A percentile compares a stretch with the other conserved stretches of the same genome.
These are phyloP conservation scores for Sarcophaga rosellei DNA, from an alignment of 2,888 invertebrate species.

Conservation along the genomic window DNA sequence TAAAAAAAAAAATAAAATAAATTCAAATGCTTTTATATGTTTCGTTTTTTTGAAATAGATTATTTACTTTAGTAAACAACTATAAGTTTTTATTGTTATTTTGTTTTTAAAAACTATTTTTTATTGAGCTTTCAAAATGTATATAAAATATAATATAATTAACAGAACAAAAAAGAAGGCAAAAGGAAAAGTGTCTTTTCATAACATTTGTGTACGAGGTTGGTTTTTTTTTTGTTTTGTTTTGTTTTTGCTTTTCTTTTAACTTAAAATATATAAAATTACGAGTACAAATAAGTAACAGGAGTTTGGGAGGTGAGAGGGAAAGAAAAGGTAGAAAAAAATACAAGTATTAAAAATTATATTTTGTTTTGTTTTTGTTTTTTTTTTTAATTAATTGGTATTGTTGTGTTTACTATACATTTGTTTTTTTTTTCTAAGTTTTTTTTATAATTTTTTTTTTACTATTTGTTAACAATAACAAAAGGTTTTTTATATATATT, in stretches of 20 bases:
- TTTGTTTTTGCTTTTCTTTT: slow-evolving; percentile 12
- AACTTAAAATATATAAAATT: slow-evolving; percentile 44
- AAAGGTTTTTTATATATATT: slow-evolving; percentile 38
- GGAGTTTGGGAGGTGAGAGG: slow-evolving; percentile 8
- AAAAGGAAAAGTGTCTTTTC: slow-evolving; percentile 50
- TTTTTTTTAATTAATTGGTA: slow-evolving; percentile 11
- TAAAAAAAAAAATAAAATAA: no score
- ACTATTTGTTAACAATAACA: slow-evolving; percentile 68
- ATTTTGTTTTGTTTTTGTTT: background rate
- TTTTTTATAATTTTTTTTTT: slow-evolving; percentile 32
- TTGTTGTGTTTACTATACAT: slow-evolving; percentile 22
- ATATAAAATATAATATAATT: slow-evolving; percentile 36
- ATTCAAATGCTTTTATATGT: background rate
- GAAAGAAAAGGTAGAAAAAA: slow-evolving; percentile 3
- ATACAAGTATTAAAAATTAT: slow-evolving; percentile 1
- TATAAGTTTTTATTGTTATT: slow-evolving; percentile 1
- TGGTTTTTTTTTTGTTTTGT: background rate
- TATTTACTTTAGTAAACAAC: slow-evolving; percentile 43
- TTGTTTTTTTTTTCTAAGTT: slow-evolving; percentile 14
- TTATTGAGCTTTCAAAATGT: slow-evolving; percentile 35
- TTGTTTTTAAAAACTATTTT: slow-evolving; percentile 26
- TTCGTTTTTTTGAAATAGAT: slow-evolving; percentile 18
- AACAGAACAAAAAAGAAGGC: slow-evolving; percentile 48
- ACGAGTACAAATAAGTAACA: slow-evolving; percentile 53
- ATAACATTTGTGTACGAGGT: slow-evolving; percentile 17